phyloP scores from a whole-genome alignment of 2,113 vertebrate species.

The Laticauda colubrina region DNA sequence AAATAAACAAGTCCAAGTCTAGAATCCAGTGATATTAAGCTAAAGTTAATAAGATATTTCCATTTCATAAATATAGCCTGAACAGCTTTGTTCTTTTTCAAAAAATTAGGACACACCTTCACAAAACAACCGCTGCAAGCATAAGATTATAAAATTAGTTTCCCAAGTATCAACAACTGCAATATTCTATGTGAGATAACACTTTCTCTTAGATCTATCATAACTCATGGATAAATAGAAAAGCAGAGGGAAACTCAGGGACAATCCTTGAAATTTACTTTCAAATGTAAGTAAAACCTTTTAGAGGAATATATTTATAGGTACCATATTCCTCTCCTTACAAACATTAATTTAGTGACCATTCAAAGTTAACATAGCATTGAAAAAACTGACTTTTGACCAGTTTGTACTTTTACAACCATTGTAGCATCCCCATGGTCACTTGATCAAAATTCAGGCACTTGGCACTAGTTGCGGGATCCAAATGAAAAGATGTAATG shows the following conservation, averaged over 20 bases:
- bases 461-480: background rate
- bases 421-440: background rate
- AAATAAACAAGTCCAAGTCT: background rate
- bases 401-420: background rate
- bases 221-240: slow-evolving; percentile 14
- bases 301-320: background rate
- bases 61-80: background rate
- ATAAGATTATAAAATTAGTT: slow-evolving; percentile 51
- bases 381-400: background rate
- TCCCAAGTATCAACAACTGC: slow-evolving; percentile 50
- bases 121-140: slow-evolving; percentile 22
- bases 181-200: slow-evolving; percentile 46
- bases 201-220: slow-evolving; percentile 5
- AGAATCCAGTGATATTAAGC: background rate
- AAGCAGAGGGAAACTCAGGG: background rate
- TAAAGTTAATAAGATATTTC: background rate
- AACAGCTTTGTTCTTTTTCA: background rate
- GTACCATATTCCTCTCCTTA: background rate
- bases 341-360: background rate
- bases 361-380: background rate
- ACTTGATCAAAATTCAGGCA: background rate
- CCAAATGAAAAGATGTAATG: too few relatives aligned
- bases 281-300: fast-evolving
- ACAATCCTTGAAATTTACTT: background rate
- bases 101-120: slow-evolving; percentile 11